Evolutionary conservation across 1,140 invertebrate genomes (phyloP), one percentile per base, ranked within the genome.

Genomic region (Neomicropteryx cornuta): DNA sequence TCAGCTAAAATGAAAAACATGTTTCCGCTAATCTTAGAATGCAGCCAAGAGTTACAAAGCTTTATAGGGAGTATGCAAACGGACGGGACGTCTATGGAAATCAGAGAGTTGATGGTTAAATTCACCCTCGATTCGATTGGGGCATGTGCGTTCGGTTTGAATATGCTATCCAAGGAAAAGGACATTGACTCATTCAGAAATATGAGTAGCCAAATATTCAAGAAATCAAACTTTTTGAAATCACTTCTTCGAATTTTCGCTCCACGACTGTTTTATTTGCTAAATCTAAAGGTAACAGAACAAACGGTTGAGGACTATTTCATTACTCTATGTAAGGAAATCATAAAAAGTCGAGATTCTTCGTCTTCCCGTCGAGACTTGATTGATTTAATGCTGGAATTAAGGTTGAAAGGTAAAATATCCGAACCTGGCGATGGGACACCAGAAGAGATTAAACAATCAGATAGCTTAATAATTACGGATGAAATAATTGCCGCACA

Each of bases 1-100:
- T 46, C 60, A 0, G 43, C 48, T 0, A 71, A 70, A 53, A 53
- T 71, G 1, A 62, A 58, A 43, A 56, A 50, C 11, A 68, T 72
- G 62, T 66, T 59, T 46, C 27, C 23, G 5, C 33, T 41, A 11
- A 34, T 39, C 44, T 21, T 50, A 58, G 10, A 54, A 57, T 8
- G 47, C 60, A 4, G 52, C 57, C 10, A 55, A 51, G 30, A 53
- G 53, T 43, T 51, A 52, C 20, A 42, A 47, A 41, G 55, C 33
- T 54, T 56, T 6, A 30, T 55, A 0, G 31, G 44, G 1, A 45
- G 47, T 29, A 36, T 62, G 5, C 45, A 46, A 6, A 31, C 46
- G 0, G 43, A 55, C 33, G 44, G 50, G 5, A 39, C 51, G 8
- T 28, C 45, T 3, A 34, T 45, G 21, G 40, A 1, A 51, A 50